A percentile compares a stretch with the other conserved stretches of the same genome.
Conservation (phyloP, 2,888 invertebrate genomes). For the Watsonalla binaria region DNA sequence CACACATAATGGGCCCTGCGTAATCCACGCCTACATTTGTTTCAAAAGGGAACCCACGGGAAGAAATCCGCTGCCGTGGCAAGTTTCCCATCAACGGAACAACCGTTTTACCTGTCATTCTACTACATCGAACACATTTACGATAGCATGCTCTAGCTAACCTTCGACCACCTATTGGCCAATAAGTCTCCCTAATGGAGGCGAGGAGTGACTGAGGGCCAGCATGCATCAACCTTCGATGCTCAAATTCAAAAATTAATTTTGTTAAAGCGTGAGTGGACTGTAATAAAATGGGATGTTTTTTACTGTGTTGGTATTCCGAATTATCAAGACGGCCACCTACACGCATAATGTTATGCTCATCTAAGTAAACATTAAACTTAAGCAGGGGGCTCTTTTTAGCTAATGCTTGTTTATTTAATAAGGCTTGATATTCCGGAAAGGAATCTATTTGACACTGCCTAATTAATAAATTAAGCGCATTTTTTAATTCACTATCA, state of each 20-base stretch:
- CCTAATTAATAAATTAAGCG: not conserved
- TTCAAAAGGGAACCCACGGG: not conserved
- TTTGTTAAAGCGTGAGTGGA: too few relatives aligned
- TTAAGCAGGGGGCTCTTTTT: not conserved
- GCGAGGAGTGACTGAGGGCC: too few relatives aligned
- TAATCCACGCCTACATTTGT: not conserved
- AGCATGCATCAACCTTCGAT: too few relatives aligned
- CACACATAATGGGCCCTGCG: slow-evolving; percentile 7
- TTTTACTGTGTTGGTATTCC: too few relatives aligned
- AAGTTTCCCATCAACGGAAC: not conserved
- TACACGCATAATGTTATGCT: not conserved
- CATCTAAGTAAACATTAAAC: not conserved
- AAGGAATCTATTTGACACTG: not conserved
- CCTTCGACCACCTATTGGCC: too few relatives aligned
- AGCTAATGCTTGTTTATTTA: not conserved
- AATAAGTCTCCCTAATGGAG: too few relatives aligned
- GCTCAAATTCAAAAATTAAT: too few relatives aligned
- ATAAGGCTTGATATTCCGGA: not conserved
- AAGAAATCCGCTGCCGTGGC: not conserved
- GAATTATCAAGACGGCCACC: too few relatives aligned
- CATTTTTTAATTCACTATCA: too few relatives aligned
- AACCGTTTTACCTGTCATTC: not conserved
- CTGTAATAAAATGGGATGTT: not conserved
- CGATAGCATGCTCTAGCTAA: not conserved
- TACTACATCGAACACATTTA: not conserved